Evolutionary conservation across 1,140 invertebrate species (phyloP), one percentile per base, ranked within the genome.

Genomic region (Reticulitermes speratus): DNA sequence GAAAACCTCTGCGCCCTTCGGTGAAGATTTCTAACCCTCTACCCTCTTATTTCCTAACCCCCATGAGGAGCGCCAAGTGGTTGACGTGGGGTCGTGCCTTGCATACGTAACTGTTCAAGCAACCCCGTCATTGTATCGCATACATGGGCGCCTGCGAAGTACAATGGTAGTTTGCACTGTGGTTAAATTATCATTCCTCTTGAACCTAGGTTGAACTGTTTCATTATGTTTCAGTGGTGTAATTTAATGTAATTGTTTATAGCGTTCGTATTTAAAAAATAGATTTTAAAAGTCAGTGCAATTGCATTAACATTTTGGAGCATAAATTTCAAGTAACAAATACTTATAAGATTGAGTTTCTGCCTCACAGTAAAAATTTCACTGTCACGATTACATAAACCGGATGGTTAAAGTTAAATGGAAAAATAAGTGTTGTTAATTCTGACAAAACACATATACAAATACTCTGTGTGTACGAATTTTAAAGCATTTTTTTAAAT

Each of bases 21-120:
- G 65, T 75, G 65, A 75, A 75, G 65, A 75, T 75, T 75, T 75
- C 65, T 75, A 75, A 75, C 65, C 65, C 65, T 75, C 65, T 25
- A 75, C 65, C 65, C 65, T 75, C n/a, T 75, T 75, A 75, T 75
- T 75, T 75, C 65, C 25, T 75, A 75, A 75, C 65, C 65, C 52
- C 65, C 65, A 75, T 75, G 65, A 75, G 65, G 65, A 75, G 65
- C 65, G 65, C 65, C 65, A 75, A 75, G 65, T 75, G 65, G 65
- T 75, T 75, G 65, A 75, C 65, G 65, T 30, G n/a, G 65, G n/a
- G n/a, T 75, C 65, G 65, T 75, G 65, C 65, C 25, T 75, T 25
- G 65, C 65, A 75, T 75, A 75, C 65, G n/a, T n/a, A 75, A 75
- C 65, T 75, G 65, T 30, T 9, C 2, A n/a, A n/a, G 65, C 65